These are phyloP conservation scores for Pollenia amentaria DNA, from an alignment of 2,888 invertebrate genomes.

Conservation along the genomic window DNA sequence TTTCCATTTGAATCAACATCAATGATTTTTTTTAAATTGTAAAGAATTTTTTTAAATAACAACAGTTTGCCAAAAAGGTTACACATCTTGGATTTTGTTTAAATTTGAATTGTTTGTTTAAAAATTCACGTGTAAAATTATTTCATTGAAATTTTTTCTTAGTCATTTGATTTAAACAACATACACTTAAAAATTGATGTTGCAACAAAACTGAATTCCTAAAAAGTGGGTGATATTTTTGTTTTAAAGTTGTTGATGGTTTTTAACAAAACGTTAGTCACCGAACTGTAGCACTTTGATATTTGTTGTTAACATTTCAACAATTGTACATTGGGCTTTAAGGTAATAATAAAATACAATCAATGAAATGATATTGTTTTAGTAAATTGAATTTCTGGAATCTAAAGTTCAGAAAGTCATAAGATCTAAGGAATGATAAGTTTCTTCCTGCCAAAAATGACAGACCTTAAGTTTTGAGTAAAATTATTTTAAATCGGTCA, in stretches of 20 bases:
- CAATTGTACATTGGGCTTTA: no score
- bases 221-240: slow-evolving; percentile 42
- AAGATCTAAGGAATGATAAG: no score
- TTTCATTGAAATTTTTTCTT: slow-evolving; percentile 56
- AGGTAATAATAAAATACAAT: no score
- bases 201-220: slow-evolving; percentile 55
- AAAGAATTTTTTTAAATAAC: no score
- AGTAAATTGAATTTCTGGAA: no score
- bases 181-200: slow-evolving; percentile 41
- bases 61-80: neutral
- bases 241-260: slow-evolving; percentile 9
- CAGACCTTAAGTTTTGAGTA: no score
- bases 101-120: slow-evolving; percentile 2
- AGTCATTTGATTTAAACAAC: slow-evolving; percentile 54
- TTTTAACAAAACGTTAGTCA: slow-evolving; percentile 41
- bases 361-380: no score
- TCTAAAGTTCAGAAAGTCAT: no score
- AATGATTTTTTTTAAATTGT: no score
- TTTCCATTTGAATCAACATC: no score
- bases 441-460: no score
- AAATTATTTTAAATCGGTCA: no score
- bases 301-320: neutral
- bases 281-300: neutral
- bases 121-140: slow-evolving; percentile 55
- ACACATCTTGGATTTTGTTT: neutral